Conservation (phyloP, 2,113 vertebrate species). For the Melanostigma gelatinosum region DNA sequence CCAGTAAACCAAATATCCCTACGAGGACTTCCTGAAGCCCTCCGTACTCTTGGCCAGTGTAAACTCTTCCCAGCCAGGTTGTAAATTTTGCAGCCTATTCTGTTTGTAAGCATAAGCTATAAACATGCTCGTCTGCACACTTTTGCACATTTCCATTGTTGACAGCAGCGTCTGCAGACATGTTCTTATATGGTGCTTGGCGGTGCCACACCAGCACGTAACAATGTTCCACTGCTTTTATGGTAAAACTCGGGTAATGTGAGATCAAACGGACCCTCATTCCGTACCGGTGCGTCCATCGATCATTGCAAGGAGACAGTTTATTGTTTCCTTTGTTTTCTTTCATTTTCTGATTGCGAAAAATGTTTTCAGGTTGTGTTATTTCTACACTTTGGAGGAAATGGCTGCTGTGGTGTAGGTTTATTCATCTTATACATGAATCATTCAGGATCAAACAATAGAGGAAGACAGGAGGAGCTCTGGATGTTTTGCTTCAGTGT, state of each 20-base stretch:
- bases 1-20: not conserved
- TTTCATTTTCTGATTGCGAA: not conserved
- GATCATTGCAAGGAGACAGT: not conserved
- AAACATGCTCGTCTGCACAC: constrained; percentile 21
- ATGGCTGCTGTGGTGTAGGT: not conserved
- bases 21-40: not conserved
- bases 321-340: not conserved
- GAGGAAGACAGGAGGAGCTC: not conserved
- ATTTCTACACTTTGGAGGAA: constrained; percentile 2
- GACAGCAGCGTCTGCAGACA: constrained; percentile 41
- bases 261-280: not conserved
- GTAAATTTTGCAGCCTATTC: constrained; percentile 33
- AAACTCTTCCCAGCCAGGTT: not conserved
- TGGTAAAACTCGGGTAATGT: constrained; percentile 50
- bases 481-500: not conserved
- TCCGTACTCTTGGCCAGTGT: not conserved
- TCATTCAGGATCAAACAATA: constrained; percentile 3
- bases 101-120: constrained; percentile 34
- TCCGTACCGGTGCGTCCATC: not conserved
- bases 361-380: not conserved
- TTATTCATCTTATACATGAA: not conserved
- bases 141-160: constrained; percentile 39
- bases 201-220: not conserved
- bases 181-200: constrained; percentile 60
- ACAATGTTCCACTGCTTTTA: constrained; percentile 66